Conservation (phyloP, 2,888 invertebrate genomes). For the Nasonia oneida region DNA sequence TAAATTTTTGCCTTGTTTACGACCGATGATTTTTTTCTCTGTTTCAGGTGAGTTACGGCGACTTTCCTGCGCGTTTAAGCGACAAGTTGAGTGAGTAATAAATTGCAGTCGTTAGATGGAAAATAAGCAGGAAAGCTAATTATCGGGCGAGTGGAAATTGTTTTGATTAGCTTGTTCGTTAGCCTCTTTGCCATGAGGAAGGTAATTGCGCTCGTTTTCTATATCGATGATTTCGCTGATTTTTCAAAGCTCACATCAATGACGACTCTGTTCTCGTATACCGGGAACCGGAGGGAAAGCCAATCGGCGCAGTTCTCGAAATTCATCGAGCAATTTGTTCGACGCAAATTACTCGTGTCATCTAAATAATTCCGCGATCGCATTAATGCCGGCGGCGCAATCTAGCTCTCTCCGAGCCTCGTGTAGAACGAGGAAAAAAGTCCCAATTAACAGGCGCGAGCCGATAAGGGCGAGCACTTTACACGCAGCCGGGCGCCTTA, state of each 20-base stretch:
- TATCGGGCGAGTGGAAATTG: background rate
- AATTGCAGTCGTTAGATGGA: background rate
- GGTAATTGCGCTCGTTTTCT: background rate
- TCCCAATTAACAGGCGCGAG: background rate
- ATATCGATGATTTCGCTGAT: background rate
- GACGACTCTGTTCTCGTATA: background rate
- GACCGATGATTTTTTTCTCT: background rate
- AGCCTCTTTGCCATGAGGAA: background rate
- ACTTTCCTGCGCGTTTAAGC: background rate
- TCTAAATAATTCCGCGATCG: background rate
- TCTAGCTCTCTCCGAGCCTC: background rate
- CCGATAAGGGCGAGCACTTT: background rate
- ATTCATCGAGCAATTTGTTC: no score
- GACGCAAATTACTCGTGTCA: background rate
- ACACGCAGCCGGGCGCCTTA: background rate
- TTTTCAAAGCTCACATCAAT: background rate
- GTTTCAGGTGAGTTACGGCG: conserved; percentile 48
- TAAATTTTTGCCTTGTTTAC: background rate
- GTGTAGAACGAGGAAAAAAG: background rate
- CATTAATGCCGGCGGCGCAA: background rate
- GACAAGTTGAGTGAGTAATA: conserved; percentile 15
- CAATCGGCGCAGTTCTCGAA: background rate
- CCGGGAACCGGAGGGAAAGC: background rate
- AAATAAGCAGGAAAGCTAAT: background rate
- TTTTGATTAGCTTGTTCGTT: conserved; percentile 8